Evolutionary conservation across 2,797 vertebrate species (phyloP).

Genomic region (Falco peregrinus): DNA sequence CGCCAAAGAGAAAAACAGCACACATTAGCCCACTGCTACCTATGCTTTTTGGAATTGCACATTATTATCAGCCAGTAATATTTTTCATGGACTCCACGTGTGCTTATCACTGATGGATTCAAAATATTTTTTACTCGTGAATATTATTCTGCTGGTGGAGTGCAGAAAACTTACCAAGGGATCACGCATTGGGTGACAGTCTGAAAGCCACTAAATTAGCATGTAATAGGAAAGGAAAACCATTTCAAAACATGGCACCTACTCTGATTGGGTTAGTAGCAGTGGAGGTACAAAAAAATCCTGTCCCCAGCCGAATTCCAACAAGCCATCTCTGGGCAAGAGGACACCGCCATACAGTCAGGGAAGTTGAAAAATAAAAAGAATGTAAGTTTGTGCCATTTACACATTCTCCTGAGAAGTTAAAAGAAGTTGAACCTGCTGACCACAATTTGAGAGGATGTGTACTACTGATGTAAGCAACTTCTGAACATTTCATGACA

Average conservation of each 20-base stretch:
- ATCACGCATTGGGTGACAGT: rapidly evolving
- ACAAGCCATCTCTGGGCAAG: neutral
- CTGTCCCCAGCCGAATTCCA: neutral
- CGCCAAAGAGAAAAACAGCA: neutral
- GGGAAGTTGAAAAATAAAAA: neutral
- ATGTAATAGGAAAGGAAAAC: neutral
- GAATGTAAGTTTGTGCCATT: neutral
- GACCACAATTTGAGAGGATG: neutral
- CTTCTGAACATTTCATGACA: neutral
- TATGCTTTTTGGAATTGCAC: neutral
- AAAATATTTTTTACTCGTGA: neutral
- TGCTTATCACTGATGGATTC: neutral
- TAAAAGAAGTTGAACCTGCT: neutral
- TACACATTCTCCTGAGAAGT: neutral
- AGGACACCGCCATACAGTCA: neutral
- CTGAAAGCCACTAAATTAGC: neutral
- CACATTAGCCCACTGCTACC: neutral
- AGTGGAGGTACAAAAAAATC: neutral
- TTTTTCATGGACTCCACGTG: neutral
- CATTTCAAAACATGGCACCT: neutral
- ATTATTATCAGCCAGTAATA: neutral
- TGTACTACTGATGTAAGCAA: neutral
- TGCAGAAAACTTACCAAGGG: neutral
- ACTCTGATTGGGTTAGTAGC: neutral
- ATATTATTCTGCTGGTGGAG: neutral